Percentiles rank a stretch among this genome's conserved stretches.
These are phyloP conservation scores for Morone saxatilis DNA, from an alignment of 2,113 vertebrate genomes.

Conservation along the genomic window DNA sequence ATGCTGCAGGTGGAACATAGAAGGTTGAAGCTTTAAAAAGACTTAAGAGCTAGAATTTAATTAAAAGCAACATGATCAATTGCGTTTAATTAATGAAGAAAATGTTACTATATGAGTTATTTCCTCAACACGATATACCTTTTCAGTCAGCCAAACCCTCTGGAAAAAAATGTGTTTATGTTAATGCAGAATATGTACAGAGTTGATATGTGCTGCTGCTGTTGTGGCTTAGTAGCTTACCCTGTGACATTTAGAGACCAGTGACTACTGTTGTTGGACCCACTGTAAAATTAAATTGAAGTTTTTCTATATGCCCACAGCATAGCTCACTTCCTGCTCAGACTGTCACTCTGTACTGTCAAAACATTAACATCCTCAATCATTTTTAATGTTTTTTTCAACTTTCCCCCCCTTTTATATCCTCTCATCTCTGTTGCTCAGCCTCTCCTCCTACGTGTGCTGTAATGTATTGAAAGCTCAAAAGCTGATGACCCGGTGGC, in stretches of 20 bases:
- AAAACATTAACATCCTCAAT: background rate
- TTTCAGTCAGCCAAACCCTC: background rate
- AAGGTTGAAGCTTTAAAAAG: background rate
- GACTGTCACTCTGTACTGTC: background rate
- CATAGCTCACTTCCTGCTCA: background rate
- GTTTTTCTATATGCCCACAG: background rate
- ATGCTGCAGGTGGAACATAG: background rate
- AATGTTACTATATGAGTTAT: too few relatives aligned
- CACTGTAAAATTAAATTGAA: background rate
- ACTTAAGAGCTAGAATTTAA: background rate
- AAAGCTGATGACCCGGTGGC: slow-evolving; percentile 56
- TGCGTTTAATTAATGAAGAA: background rate
- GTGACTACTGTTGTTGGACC: too few relatives aligned
- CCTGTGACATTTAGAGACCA: too few relatives aligned
- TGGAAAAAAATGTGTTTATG: background rate
- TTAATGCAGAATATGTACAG: background rate
- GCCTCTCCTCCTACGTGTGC: slow-evolving; percentile 9
- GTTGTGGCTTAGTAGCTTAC: too few relatives aligned
- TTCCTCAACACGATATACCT: background rate
- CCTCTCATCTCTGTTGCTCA: slow-evolving; percentile 43
- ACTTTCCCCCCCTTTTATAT: background rate
- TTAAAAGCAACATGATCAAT: background rate
- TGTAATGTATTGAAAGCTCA: slow-evolving; percentile 51
- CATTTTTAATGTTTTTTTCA: background rate
- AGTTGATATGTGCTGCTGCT: background rate